Conservation (phyloP, 2,797 vertebrate species). For the Chelidonichthys spinosus region DNA sequence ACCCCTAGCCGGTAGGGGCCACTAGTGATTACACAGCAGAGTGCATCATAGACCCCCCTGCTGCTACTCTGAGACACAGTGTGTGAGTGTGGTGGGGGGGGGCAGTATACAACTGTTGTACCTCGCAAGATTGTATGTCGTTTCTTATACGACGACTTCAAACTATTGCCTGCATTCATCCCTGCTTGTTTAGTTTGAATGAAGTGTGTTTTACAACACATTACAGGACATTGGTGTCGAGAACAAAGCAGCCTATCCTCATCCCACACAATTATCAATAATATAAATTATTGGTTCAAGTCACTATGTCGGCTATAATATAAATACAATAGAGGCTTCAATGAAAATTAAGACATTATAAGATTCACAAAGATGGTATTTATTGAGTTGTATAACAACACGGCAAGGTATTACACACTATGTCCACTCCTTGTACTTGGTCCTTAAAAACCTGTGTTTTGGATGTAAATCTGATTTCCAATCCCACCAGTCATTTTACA, state of each 20-base stretch:
- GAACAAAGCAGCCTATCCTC: no score
- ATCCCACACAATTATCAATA: no score
- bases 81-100: no score
- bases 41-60: no score
- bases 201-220: not conserved
- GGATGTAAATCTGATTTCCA: not conserved
- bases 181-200: not conserved
- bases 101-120: not conserved
- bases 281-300: no score
- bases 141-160: not conserved
- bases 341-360: not conserved
- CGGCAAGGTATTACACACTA: not conserved
- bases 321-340: not conserved
- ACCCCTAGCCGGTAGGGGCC: no score
- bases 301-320: not conserved
- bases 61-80: no score
- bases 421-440: not conserved
- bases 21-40: no score
- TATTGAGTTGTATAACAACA: not conserved
- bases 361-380: not conserved
- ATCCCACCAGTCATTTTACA: not conserved
- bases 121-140: not conserved
- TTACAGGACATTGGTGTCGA: not conserved
- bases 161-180: not conserved
- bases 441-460: slow-evolving; percentile 3